Evolutionary conservation across 2,888 invertebrate genomes (phyloP), one percentile per base, ranked within the genome.

Genomic region (Eulithis prunata): DNA sequence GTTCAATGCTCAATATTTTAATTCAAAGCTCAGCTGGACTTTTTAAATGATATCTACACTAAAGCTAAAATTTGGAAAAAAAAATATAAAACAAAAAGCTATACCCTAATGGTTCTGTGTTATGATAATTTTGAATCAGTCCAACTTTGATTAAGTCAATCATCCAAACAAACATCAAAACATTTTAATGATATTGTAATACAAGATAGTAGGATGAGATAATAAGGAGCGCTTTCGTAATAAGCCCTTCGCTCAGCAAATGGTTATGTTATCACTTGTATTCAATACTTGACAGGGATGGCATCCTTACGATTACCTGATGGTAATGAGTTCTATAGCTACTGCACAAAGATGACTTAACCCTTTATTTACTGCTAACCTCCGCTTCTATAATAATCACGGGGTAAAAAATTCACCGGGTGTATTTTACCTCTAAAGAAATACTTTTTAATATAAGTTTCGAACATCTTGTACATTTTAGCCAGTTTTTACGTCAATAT

Each of bases 231-330:
- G 57, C 10, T 49, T 45, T 32, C 53, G 69, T 45, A 70, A 73
- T 73, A 72, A 14, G 4, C 57, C 13, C 57, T 46, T 56, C 53
- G 69, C 71, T 12, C 36, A 14, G 56, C 75, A 76, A 81, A 82
- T 79, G 80, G 81, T 78, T 74, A 78, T 80, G 80, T 82, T 83
- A 83, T 82, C 82, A 83, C 79, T 70, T 71, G 66, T 68, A 66
- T 68, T 71, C 69, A 68, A 71, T 69, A 65, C 67, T 68, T 67
- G 66, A 63, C 66, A 65, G 71, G 71, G 72, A 74, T 73, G 82
- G 80, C 72, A 80, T 81, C 69, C 72, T 59, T 68, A 70, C 75
- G 80, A 81, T 81, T 78, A 76, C 32, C 28, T 13, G 41, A 62
- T 61, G 54, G 52, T 71, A 71, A 71, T 69, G 58, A 68, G 74